Evolutionary conservation across 2,888 invertebrate species (phyloP), one percentile per base, ranked within the genome.

Genomic region (Caenorhabditis afra): DNA sequence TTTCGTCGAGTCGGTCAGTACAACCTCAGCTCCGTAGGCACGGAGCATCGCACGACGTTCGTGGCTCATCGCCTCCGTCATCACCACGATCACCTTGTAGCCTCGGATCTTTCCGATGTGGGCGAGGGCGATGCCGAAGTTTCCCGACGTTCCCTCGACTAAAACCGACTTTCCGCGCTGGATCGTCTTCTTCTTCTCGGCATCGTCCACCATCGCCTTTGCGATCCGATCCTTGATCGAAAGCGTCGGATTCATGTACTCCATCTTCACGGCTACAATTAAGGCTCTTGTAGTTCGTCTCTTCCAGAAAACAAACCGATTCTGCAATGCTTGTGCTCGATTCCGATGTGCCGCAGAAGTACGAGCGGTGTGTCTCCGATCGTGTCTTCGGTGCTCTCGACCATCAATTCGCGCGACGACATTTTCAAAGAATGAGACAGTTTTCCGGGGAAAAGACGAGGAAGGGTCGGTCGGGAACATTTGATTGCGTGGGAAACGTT

Each of bases 151-250:
- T 50, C 87, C 84, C 64, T 87, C 87, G 50, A 87, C 78, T 0
- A 87, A 73, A n/a, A 86, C 84, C 11, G 79, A 77, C 55, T 83
- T 82, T 50, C 86, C 87, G 8, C 75, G 75, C 1, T 18, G 39
- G 20, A 79, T 74, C 53, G 37, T 59, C 47, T 77, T 80, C 45
- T 29, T 58, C 22, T 78, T 74, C 57, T 85, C 85, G 1, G 85
- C 84, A 5, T 68, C 84, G 3, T 83, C 83, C 35, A 90, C 84
- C 88, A 90, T 90, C 14, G 77, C 81, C 16, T 79, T 81, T 1
- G 87, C 87, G n/a, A 87, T 84, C 29, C 90, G 86, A 66, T 90
- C 90, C 71, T 90, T 90, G 18, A 90, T 83, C 18, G 86, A 86
- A 12, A 80, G 77, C 4, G 87, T 86, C 8, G 90, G 90, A 71